Base-by-base conservation (phyloP, 2,888 invertebrate species). In the Spatulosminthurus flaviceps region DNA sequence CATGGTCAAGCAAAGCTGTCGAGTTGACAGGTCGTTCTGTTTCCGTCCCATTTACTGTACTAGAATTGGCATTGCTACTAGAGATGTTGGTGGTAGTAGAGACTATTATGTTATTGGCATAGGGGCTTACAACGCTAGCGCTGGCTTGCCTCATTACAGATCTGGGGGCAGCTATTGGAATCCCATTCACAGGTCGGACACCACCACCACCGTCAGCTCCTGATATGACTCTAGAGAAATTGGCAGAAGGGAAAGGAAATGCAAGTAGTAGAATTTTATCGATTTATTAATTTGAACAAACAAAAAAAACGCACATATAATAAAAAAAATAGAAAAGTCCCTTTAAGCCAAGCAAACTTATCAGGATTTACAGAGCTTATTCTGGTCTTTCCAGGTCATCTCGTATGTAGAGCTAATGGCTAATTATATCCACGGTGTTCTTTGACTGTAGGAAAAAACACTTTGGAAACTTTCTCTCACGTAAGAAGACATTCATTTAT, bases 41-140 rank as follows among this genome's bases (percentile, higher is more conserved):
- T 78, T 78, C 78, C 78, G 64, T 78, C 42, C 72, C 78, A 72
- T 72, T 78, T 66, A 21, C 41, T 42, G 42, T 11, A 9, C 28
- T 22, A 22, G 67, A 66, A 1, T 67, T 13, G 66, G 66, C 22
- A 61, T 64, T 64, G 24, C 42, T 42, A 66, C 29, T 74, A 34
- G n/a, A n/a, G n/a, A n/a, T n/a, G 28, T 43, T 73, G 9, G 9
- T 26, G 22, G 21, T 26, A 51, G 51, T 43, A 22, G 19, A 9
- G 64, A 16, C 7, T 4, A 11, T 24, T 26, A 64, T 11, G 64
- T 26, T 64, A 24, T 64, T 64, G 64, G 64, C 64, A 64, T 64
- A 22, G 26, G 74, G n/a, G 19, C 28, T 61, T 61, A 16, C 29
- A 22, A 29, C 29, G 61, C 41, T 34, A 43, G 7, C 43, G 24